Percentiles rank a stretch among this genome's conserved stretches.
phyloP scores from a whole-genome alignment of 2,888 invertebrate species.

The Eledona agricola region DNA sequence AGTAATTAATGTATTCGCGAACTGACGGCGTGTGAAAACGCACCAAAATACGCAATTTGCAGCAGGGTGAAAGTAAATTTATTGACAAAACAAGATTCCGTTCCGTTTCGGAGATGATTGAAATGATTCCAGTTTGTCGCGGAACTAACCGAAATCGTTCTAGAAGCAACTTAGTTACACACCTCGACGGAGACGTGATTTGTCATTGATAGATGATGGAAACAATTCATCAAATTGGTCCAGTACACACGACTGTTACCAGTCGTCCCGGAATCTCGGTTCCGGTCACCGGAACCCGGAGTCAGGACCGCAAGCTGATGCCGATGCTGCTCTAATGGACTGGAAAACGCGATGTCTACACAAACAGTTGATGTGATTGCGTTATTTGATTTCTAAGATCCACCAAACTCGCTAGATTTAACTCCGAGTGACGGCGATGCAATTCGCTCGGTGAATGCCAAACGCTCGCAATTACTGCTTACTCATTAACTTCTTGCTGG shows the following conservation, averaged over 20 bases:
- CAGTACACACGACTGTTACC: conserved; percentile 51
- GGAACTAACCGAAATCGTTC: conserved; percentile 25
- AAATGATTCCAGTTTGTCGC: conserved; percentile 22
- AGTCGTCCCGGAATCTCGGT: conserved; percentile 46
- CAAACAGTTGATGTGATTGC: conserved; percentile 53
- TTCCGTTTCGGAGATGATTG: conserved; percentile 18
- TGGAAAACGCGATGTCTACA: conserved; percentile 60
- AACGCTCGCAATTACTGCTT: conserved; percentile 28
- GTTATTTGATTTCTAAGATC: conserved; percentile 45
- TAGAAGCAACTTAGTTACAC: conserved; percentile 45
- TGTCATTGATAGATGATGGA: conserved; percentile 63
- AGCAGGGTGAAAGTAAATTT: conserved; percentile 25
- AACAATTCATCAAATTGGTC: conserved; percentile 60
- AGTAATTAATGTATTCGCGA: conserved; percentile 59
- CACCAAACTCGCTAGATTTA: conserved; percentile 35
- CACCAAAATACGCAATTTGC: conserved; percentile 35
- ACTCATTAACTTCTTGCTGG: conserved; percentile 19
- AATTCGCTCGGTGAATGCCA: conserved; percentile 21
- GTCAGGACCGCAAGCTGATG: conserved; percentile 46
- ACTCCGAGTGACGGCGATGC: conserved; percentile 12
- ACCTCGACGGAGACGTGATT: conserved; percentile 59
- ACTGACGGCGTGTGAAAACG: conserved; percentile 56
- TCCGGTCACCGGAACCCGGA: conserved; percentile 41
- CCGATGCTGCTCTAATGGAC: conserved; percentile 53
- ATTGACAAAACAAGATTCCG: conserved; percentile 25